Base-by-base conservation (phyloP, 2,888 invertebrate species). In the Ophion costatus region DNA sequence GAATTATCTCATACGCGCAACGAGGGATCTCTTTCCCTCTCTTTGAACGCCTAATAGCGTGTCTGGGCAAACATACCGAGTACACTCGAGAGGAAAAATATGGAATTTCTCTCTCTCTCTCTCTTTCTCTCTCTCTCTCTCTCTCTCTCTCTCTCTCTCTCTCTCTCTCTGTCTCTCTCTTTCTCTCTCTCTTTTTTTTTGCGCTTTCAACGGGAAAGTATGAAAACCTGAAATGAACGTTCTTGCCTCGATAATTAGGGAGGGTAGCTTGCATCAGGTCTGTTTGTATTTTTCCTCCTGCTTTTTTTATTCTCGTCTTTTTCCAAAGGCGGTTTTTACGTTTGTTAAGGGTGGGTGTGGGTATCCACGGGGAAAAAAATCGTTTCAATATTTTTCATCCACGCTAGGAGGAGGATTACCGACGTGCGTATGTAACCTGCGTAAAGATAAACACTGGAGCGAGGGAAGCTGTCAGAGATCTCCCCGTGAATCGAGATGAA, bases 31-130 rank as follows among this genome's bases (percentile, higher is more conserved):
- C 42, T 29, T 17, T 57, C 11, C 9, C 38, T 73, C 73, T 74
- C 82, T 71, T 77, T 73, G 77, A 71, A 38, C 70, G 78, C 63
- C 73, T 74, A 67, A 82, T 61, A 73, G 51, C 73, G 66, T 61
- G 78, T 67, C 77, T 77, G 67, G 73, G 77, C 71, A 82, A 82
- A 82, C 59, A 59, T 22, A 69, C 73, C n/a, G 71, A 71, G 51
- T 64, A 74, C 17, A 73, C 42, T 74, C 63, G 73, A 73, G 63
- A 42, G 56, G n/a, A 64, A 64, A 75, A 64, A 57, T 45, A 70
- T 64, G 42, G 51, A 4, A n/a, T n/a, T 29, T n/a, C n/a, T 73
- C 20, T 45, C 14, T 45, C 14, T 45, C 11, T 45, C 14, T 14
- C 14, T 45, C 11, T 17, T 4, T 45, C 45, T 45, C 3, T 45